Evolutionary conservation across 2,888 invertebrate genomes (phyloP).

Genomic region (Cosmopolites sordidus): DNA sequence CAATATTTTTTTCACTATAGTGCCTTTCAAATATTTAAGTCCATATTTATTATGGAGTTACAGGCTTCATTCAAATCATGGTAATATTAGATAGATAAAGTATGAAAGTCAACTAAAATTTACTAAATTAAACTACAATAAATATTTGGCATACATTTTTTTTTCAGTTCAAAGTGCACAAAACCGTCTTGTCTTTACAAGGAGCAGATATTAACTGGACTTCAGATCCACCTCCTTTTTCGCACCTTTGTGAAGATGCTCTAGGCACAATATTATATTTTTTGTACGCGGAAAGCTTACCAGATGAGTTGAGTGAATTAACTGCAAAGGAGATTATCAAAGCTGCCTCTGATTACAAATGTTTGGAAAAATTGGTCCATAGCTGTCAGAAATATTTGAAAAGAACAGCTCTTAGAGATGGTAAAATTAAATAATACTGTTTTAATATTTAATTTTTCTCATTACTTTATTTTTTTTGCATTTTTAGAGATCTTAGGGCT

Average conservation of each 20-base stretch:
- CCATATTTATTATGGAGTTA: too few species aligned
- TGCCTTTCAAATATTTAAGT: too few species aligned
- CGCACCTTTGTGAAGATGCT: constrained; percentile 58
- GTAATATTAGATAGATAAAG: too few species aligned
- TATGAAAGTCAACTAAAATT: too few species aligned
- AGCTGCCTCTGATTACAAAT: constrained; percentile 53
- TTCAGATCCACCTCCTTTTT: constrained; percentile 53
- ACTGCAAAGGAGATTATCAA: constrained; percentile 56
- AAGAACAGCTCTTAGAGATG: constrained; percentile 60
- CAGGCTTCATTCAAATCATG: too few species aligned
- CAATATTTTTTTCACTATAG: too few species aligned
- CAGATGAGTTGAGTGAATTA: constrained; percentile 55
- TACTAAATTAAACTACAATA: too few species aligned
- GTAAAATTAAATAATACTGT: constrained; percentile 47
- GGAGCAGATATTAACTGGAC: constrained; percentile 57
- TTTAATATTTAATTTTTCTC: too few species aligned
- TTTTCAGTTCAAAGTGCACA: constrained; percentile 54
- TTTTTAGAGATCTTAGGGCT: constrained; percentile 62
- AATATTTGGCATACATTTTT: neutral
- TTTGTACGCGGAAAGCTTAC: constrained; percentile 62
- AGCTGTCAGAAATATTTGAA: constrained; percentile 60
- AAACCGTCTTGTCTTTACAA: constrained; percentile 54
- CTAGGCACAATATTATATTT: constrained; percentile 59
- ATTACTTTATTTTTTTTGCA: constrained; percentile 23
- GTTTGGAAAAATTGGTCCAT: constrained; percentile 54